Percentiles rank a stretch among this genome's conserved stretches.
These are phyloP conservation scores for Phyllotis vaccarum DNA, from an alignment of 2,797 vertebrate species.

Conservation along the genomic window DNA sequence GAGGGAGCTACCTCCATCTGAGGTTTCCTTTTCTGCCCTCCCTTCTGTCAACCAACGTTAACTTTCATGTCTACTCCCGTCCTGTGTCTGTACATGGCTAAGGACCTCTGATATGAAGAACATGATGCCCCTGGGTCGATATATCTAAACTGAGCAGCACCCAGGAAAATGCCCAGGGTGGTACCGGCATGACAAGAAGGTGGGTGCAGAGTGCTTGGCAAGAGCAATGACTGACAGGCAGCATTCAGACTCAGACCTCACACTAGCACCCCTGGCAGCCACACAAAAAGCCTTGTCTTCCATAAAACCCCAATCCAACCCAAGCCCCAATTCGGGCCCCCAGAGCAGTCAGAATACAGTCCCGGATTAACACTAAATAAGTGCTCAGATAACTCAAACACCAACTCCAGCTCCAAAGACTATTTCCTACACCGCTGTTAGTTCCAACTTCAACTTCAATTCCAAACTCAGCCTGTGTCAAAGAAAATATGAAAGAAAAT, in stretches of 20 bases:
- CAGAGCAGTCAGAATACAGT: not conserved
- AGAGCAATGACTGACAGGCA: not conserved
- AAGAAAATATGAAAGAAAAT: constrained; percentile 43
- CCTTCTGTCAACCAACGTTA: not conserved
- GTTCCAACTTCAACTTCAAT: not conserved
- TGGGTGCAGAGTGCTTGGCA: not conserved
- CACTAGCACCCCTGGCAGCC: too few species aligned
- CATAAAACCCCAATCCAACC: not conserved
- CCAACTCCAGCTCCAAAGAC: not conserved
- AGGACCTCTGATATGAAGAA: not conserved
- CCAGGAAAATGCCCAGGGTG: not conserved
- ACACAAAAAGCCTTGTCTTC: not conserved
- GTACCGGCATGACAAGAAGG: not conserved
- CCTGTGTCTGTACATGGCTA: not conserved
- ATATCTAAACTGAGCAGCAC: not conserved
- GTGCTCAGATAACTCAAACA: not conserved
- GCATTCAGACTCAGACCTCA: not conserved
- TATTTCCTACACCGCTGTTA: not conserved
- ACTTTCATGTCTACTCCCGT: not conserved
- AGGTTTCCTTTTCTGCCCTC: not conserved
- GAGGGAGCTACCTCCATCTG: not conserved
- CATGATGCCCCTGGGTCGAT: not conserved
- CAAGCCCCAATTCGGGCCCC: not conserved
- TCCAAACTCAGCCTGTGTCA: not conserved
- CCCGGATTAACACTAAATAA: not conserved